A percentile compares a stretch with the other conserved stretches of the same genome.
Conservation (phyloP, 2,888 invertebrate species). For the Callinectes sapidus region DNA sequence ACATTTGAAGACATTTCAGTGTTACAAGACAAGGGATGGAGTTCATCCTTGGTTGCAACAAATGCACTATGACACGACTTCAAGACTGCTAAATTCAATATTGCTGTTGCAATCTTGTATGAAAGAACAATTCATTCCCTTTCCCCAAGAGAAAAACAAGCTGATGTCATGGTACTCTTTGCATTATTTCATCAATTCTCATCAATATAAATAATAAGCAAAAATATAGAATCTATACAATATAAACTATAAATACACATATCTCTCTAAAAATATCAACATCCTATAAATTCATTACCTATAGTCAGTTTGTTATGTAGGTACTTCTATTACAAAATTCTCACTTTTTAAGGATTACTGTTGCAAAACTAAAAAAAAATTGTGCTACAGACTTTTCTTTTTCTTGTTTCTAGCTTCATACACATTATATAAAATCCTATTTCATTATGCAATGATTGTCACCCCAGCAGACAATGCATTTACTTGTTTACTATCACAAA, state of each 20-base stretch:
- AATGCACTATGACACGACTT: not conserved
- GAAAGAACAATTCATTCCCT: not conserved
- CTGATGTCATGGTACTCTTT: not conserved
- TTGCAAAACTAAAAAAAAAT: not conserved
- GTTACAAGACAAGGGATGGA: not conserved
- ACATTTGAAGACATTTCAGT: not conserved
- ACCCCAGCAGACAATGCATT: not conserved
- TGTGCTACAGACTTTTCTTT: not conserved
- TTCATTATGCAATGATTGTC: slow-evolving; percentile 31
- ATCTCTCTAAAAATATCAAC: slow-evolving; percentile 23
- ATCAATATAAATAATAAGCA: slow-evolving; percentile 12
- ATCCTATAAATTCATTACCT: slow-evolving; percentile 24
- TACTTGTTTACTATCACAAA: not conserved
- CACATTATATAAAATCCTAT: not conserved
- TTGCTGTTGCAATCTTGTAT: not conserved
- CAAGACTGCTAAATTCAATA: not conserved
- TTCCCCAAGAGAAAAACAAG: not conserved
- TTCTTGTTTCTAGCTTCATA: not conserved
- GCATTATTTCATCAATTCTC: not conserved
- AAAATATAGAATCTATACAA: slow-evolving; percentile 27
- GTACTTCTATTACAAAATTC: not conserved
- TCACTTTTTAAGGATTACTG: not conserved
- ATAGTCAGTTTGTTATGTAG: not conserved
- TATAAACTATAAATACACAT: slow-evolving; percentile 13
- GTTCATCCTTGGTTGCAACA: not conserved